Evolutionary conservation across 2,797 vertebrate species (phyloP).

Genomic region (Ambastaia sidthimunki): DNA sequence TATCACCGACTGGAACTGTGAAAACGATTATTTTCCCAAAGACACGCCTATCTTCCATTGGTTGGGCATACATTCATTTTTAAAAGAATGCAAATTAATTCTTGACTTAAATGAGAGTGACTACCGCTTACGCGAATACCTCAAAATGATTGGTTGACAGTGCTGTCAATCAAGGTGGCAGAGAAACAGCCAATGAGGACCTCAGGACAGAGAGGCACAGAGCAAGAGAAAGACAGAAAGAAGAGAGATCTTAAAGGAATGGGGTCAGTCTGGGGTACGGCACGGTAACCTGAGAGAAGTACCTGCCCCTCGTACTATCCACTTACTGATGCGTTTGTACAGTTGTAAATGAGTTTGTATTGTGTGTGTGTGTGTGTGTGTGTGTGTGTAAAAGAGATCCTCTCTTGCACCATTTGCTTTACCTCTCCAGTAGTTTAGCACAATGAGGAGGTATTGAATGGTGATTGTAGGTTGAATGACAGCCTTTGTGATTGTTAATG

Average conservation of each 20-base stretch:
- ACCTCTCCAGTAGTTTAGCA: conserved; percentile 42
- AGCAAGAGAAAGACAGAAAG: conserved; percentile 19
- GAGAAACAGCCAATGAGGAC: conserved; percentile 10
- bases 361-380: conserved; percentile 30
- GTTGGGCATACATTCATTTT: neutral
- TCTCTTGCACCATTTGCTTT: conserved; percentile 43
- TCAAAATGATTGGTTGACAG: conserved; percentile 49
- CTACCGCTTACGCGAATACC: conserved; percentile 29
- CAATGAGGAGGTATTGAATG: conserved; percentile 45
- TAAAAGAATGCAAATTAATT: conserved; percentile 29
- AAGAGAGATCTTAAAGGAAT: conserved; percentile 33
- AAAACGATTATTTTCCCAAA: neutral
- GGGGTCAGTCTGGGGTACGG: conserved; percentile 45
- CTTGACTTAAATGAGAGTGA: conserved; percentile 11
- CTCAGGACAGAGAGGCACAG: conserved; percentile 5
- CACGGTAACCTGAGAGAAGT: conserved; percentile 48
- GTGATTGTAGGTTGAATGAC: conserved; percentile 44
- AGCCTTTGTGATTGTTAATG: conserved; percentile 47
- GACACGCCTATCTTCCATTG: neutral
- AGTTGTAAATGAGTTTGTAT: conserved; percentile 12
- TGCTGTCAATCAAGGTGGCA: conserved; percentile 45
- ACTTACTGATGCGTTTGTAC: conserved; percentile 57
- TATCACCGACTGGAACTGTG: too few relatives aligned
- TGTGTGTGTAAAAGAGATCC: conserved; percentile 31
- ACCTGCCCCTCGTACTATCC: conserved; percentile 48